A percentile compares a stretch with the other conserved stretches of the same genome.
Evolutionary conservation across 1,140 invertebrate species (phyloP).

Genomic region (Lepidurus couesii): DNA sequence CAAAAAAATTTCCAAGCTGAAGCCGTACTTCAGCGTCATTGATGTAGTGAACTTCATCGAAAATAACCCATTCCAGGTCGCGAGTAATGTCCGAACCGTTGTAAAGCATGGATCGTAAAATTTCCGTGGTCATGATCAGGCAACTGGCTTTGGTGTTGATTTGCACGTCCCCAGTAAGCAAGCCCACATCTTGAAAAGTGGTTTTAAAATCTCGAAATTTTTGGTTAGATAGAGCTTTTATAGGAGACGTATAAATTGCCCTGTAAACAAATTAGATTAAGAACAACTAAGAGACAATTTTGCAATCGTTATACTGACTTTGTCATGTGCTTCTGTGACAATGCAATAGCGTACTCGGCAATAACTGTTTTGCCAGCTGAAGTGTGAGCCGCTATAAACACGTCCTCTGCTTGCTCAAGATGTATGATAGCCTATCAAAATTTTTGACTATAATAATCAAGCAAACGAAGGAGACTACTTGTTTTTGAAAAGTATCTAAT

Average conservation of each 20-base stretch:
- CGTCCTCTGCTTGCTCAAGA: constrained; percentile 87
- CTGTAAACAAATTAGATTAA: constrained; percentile 48
- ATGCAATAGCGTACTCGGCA: constrained; percentile 92
- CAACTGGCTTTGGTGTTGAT: constrained; percentile 88
- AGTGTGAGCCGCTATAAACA: constrained; percentile 98
- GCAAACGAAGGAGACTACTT: constrained; percentile 46
- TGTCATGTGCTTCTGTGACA: constrained; percentile 87
- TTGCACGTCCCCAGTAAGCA: constrained; percentile 94
- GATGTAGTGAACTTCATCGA: constrained; percentile 99
- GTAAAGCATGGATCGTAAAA: constrained; percentile 94
- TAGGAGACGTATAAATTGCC: constrained; percentile 97
- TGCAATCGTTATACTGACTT: constrained; percentile 50
- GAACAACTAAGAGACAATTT: background rate
- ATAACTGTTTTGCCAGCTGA: constrained; percentile 99
- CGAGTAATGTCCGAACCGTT: constrained; percentile 89
- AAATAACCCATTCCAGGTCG: constrained; percentile 97
- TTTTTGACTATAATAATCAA: constrained; percentile 23
- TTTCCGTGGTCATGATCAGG: constrained; percentile 99
- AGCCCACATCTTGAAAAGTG: constrained; percentile 84
- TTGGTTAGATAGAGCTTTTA: constrained; percentile 98
- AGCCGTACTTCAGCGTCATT: constrained; percentile 74
- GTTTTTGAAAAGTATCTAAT: constrained; percentile 94
- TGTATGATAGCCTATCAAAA: constrained; percentile 74
- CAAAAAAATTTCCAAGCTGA: background rate
- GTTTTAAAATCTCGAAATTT: constrained; percentile 96